Percentiles rank a stretch among this genome's conserved stretches.
Conservation (phyloP, 2,888 invertebrate species). For the Deroplatys truncata region DNA sequence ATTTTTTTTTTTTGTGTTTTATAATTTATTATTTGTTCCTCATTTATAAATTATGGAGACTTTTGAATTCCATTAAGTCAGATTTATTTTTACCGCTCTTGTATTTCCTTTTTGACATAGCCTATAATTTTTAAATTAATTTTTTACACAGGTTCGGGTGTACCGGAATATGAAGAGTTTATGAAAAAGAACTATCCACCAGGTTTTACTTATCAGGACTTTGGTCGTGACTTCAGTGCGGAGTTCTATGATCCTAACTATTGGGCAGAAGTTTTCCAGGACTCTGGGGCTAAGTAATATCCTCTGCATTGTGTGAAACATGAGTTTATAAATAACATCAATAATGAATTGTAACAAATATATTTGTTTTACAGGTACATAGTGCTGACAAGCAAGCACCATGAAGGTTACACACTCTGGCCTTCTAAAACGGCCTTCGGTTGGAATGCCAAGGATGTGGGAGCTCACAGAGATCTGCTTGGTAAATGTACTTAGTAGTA, state of each 20-base stretch:
- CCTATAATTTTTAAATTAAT: too few relatives aligned
- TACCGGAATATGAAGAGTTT: slow-evolving; percentile 52
- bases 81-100: too few relatives aligned
- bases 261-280: slow-evolving; percentile 79
- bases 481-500: slow-evolving; percentile 43
- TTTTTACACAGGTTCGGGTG: not conserved
- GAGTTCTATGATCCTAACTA: slow-evolving; percentile 80
- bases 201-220: slow-evolving; percentile 85
- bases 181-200: slow-evolving; percentile 82
- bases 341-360: not conserved
- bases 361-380: slow-evolving; percentile 56
- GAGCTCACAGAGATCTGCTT: slow-evolving; percentile 72
- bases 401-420: slow-evolving; percentile 81
- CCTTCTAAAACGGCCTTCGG: slow-evolving; percentile 77
- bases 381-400: slow-evolving; percentile 82
- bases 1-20: too few relatives aligned
- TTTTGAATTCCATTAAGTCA: too few relatives aligned
- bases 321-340: not conserved
- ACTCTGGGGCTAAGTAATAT: slow-evolving; percentile 78
- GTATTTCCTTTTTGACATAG: too few relatives aligned
- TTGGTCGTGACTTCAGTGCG: slow-evolving; percentile 82
- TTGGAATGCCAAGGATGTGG: slow-evolving; percentile 79
- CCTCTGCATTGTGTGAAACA: not conserved
- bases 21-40: too few relatives aligned
- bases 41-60: too few relatives aligned